Base-by-base conservation (phyloP, 2,797 vertebrate species). In the Schizopygopsis pylzovi region DNA sequence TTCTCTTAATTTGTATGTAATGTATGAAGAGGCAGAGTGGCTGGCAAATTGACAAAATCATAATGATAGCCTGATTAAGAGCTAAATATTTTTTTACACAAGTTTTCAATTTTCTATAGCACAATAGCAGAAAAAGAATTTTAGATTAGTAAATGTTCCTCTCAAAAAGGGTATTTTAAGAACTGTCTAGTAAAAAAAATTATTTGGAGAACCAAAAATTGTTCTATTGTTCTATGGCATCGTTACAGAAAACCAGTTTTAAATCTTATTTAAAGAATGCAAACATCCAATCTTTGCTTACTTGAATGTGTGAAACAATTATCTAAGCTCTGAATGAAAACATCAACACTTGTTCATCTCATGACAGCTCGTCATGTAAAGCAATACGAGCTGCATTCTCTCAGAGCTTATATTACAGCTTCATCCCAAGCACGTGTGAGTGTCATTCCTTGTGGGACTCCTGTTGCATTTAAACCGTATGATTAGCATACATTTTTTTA, bases 51-150 rank as follows among this genome's bases (percentile, higher is more conserved):
- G 52, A 88, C 84, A 11, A 85, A 88, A 87, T 85, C 85, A 89
- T 78, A 79, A 88, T 85, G 79, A n/a, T 15, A 63, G 72, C 67
- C 20, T 75, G 80, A 85, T 86, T 87, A 81, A 85, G 37, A 85
- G 83, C 75, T 39, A 85, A 71, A 82, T 81, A 59, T 87, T 85
- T 81, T 79, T 85, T 72, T 56, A 41, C 73, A 59, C 10, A 43
- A 63, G 37, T 43, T 11, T 65, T 39, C 11, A 6, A 56, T 56
- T 77, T 77, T 75, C 9, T 16, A 52, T 6, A 33, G 47, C 63
- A 16, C 63, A 65, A 16, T 10, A 20, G 45, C 3, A 0, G 47
- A 49, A 28, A 18, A 47, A 9, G 13, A 1, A 2, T 73, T 47
- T 52, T 75, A 11, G 45, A 33, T 49, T 5, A 73, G 16, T 16